Conservation (phyloP, 2,888 invertebrate genomes). For the Epiblema foenella region DNA sequence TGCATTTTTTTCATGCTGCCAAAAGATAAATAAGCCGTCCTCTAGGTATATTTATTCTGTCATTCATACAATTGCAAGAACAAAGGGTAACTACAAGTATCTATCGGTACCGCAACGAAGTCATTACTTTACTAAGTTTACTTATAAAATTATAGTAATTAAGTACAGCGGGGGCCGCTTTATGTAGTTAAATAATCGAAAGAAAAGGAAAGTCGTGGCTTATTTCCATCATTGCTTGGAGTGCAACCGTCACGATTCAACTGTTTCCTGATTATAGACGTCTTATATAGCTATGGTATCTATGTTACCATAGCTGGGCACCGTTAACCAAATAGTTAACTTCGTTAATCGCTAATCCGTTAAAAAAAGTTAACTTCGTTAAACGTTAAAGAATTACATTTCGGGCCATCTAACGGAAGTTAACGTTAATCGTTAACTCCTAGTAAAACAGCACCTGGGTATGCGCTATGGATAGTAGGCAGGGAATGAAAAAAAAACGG, state of each 20-base stretch:
- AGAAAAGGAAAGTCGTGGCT: constrained; percentile 57
- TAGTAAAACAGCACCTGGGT: too few relatives aligned
- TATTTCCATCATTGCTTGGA: constrained; percentile 54
- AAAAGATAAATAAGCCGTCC: background rate
- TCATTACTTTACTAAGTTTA: constrained; percentile 25
- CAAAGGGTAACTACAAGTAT: constrained; percentile 4
- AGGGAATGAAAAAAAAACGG: too few relatives aligned
- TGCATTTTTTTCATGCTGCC: too few relatives aligned
- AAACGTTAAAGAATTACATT: too few relatives aligned
- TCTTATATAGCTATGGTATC: constrained; percentile 22
- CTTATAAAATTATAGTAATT: constrained; percentile 19
- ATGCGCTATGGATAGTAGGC: too few relatives aligned
- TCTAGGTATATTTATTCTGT: background rate
- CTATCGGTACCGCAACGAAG: constrained; percentile 11
- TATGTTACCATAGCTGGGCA: too few relatives aligned
- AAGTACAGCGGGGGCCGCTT: constrained; percentile 26
- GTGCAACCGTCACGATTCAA: constrained; percentile 55
- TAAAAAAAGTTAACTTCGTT: too few relatives aligned
- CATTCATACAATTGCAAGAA: background rate
- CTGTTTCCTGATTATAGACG: constrained; percentile 52
- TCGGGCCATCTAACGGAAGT: too few relatives aligned
- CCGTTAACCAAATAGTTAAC: too few relatives aligned
- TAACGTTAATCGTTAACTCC: too few relatives aligned
- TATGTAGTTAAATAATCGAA: constrained; percentile 49
- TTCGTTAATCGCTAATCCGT: too few relatives aligned